Percentiles rank a stretch among this genome's conserved stretches.
These are phyloP conservation scores for Bambusicola thoracicus DNA, from an alignment of 2,113 vertebrate species.

Conservation along the genomic window DNA sequence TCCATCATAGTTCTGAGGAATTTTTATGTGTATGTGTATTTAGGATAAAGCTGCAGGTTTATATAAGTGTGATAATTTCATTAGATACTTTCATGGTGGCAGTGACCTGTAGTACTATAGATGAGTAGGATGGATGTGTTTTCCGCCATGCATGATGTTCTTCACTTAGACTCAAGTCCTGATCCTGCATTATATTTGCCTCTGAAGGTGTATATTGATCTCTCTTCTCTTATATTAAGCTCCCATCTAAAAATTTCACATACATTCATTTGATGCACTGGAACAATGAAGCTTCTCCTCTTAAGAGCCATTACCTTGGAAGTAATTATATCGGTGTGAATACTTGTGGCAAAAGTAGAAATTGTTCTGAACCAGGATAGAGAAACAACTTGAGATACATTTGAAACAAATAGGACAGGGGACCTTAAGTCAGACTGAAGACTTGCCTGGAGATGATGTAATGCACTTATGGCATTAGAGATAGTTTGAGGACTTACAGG, in stretches of 20 bases:
- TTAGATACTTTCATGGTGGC: background rate
- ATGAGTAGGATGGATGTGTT: background rate
- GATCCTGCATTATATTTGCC: background rate
- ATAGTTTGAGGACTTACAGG: background rate
- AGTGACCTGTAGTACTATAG: background rate
- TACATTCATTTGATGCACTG: background rate
- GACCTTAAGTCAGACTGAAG: background rate
- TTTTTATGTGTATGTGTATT: background rate
- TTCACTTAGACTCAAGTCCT: background rate
- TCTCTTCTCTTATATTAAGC: background rate
- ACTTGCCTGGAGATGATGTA: background rate
- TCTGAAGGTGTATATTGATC: background rate
- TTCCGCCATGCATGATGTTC: background rate
- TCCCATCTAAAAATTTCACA: background rate
- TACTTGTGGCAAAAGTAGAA: background rate
- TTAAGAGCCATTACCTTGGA: background rate
- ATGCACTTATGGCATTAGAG: background rate
- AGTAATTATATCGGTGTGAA: background rate
- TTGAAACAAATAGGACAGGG: background rate
- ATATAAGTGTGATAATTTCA: background rate
- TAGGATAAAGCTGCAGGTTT: background rate
- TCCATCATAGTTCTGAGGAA: background rate
- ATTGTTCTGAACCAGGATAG: background rate
- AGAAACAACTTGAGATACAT: background rate
- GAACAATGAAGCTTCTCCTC: background rate